Percentiles rank a stretch among this genome's conserved stretches.
These are phyloP conservation scores for Heteromyza rotundicornis DNA, from an alignment of 2,888 invertebrate genomes.

Conservation along the genomic window DNA sequence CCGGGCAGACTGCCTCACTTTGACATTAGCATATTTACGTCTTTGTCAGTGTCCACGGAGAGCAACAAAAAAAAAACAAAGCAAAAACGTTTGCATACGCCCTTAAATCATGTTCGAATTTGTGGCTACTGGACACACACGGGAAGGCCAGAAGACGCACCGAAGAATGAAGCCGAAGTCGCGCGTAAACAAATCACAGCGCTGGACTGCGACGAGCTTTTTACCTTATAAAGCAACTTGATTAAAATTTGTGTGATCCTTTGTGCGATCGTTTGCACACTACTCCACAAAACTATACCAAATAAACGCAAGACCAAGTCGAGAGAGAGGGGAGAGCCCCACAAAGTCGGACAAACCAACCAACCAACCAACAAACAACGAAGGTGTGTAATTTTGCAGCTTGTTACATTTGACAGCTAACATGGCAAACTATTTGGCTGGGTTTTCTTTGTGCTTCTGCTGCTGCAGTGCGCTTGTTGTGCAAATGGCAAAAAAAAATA, in stretches of 20 bases:
- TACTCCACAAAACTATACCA: no score
- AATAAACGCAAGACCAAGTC: no score
- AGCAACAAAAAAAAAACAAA: no score
- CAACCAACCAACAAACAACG: constrained; percentile 24
- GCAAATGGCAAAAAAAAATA: no score
- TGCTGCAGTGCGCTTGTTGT: no score
- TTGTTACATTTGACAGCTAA: constrained; percentile 38
- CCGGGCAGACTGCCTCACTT: no score
- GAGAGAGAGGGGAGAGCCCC: not conserved
- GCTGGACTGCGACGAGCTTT: not conserved
- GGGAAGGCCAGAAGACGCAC: no score
- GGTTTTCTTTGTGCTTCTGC: no score
- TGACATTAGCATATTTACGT: not conserved
- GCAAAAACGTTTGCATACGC: not conserved
- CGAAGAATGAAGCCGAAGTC: no score
- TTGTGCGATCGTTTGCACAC: constrained; percentile 16
- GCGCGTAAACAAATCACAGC: constrained; percentile 20
- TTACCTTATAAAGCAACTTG: constrained; percentile 23
- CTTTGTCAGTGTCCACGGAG: no score
- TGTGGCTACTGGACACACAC: constrained; percentile 14
- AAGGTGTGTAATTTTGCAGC: constrained; percentile 32
- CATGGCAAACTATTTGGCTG: constrained; percentile 34
- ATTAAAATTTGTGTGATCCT: constrained; percentile 17
- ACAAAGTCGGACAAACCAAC: not conserved
- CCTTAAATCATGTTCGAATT: constrained; percentile 16